A percentile compares a stretch with the other conserved stretches of the same genome.
Evolutionary conservation across 2,797 vertebrate genomes (phyloP).

Genomic region (Malurus leucopterus): DNA sequence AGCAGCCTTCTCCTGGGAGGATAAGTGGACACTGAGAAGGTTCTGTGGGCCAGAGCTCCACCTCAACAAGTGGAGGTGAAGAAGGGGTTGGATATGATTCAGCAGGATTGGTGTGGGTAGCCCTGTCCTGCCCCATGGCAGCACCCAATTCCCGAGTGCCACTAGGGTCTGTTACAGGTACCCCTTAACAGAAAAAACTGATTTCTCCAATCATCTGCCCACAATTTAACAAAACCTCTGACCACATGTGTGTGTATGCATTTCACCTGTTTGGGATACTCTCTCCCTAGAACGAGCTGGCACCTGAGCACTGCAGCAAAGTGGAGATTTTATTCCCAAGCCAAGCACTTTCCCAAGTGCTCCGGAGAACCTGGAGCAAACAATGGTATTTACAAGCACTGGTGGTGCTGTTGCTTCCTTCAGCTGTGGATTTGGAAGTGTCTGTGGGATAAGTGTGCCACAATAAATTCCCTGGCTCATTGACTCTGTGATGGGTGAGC

Average conservation of each 20-base stretch:
- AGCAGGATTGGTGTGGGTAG: background rate
- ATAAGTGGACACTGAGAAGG: background rate
- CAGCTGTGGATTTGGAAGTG: background rate
- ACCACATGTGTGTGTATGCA: fast-evolving
- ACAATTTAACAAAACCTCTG: background rate
- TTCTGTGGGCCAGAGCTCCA: background rate
- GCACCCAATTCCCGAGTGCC: background rate
- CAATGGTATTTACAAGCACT: background rate
- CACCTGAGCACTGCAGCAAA: fast-evolving
- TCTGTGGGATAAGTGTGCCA: background rate
- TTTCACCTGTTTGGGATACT: background rate
- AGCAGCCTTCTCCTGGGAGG: background rate
- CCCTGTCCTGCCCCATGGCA: background rate
- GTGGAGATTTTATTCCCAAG: background rate
- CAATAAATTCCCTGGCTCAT: background rate
- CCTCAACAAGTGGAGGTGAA: background rate
- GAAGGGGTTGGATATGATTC: background rate
- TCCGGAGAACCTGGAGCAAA: background rate
- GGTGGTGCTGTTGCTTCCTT: background rate
- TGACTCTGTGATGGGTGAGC: background rate
- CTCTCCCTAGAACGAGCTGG: background rate
- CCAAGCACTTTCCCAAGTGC: background rate
- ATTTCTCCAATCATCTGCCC: background rate
- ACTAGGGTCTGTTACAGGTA: background rate
- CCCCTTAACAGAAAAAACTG: background rate